Conservation (phyloP, 2,113 vertebrate genomes). For the Neotragus pygmaeus region DNA sequence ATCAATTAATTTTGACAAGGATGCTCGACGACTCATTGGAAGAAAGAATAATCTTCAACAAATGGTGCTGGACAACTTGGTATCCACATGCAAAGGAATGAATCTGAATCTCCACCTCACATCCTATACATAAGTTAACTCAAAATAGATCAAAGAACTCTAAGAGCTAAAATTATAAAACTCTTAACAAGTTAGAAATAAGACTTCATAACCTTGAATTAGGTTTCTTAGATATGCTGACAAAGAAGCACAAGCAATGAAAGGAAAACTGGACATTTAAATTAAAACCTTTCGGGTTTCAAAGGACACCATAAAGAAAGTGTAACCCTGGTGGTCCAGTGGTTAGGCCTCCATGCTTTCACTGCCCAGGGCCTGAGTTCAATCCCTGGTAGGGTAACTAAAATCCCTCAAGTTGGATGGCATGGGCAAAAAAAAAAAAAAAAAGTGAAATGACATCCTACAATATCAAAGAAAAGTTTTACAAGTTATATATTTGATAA, state of each 20-base stretch:
- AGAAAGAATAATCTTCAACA: background rate
- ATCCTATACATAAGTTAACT: background rate
- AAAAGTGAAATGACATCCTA: background rate
- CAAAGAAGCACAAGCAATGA: background rate
- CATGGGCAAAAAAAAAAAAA: background rate
- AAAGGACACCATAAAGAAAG: background rate
- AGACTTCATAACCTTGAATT: background rate
- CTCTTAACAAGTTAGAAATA: background rate
- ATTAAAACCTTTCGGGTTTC: background rate
- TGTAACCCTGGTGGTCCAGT: background rate
- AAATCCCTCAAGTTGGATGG: background rate
- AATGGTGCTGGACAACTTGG: background rate
- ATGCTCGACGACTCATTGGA: background rate
- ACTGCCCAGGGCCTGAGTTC: background rate
- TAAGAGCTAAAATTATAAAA: slow-evolving; percentile 21
- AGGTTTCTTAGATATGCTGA: slow-evolving; percentile 10
- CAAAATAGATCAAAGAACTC: background rate
- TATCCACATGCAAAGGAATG: background rate
- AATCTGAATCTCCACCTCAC: background rate
- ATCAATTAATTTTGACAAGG: background rate
- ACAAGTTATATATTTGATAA: background rate
- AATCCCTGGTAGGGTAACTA: background rate
- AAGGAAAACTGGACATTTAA: background rate
- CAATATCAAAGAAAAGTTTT: background rate
- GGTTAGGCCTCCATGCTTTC: background rate